A percentile compares a stretch with the other conserved stretches of the same genome.
Conservation (phyloP, 2,888 invertebrate genomes). For the Diplolepis rosae region DNA sequence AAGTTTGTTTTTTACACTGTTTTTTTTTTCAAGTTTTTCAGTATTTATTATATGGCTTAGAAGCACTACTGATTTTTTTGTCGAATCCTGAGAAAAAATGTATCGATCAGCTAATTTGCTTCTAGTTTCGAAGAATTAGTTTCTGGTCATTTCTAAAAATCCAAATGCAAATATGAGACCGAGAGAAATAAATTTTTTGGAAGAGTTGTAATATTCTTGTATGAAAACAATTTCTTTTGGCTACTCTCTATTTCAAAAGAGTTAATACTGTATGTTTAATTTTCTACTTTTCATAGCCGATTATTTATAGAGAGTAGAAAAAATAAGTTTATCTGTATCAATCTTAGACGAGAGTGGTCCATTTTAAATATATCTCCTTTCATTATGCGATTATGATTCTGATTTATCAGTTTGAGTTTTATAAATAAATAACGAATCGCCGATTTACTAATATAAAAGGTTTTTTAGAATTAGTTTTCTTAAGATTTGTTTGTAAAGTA, state of each 20-base stretch:
- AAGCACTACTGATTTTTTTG: conserved; percentile 1
- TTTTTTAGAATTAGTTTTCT: too few relatives aligned
- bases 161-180: background rate
- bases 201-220: background rate
- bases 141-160: too few relatives aligned
- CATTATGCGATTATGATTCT: background rate
- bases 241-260: conserved; percentile 15
- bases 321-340: conserved; percentile 38
- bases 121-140: too few relatives aligned
- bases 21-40: background rate
- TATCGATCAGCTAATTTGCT: background rate
- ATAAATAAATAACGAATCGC: conserved; percentile 23
- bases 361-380: conserved; percentile 60
- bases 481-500: too few relatives aligned
- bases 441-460: conserved; percentile 34
- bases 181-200: background rate
- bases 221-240: background rate
- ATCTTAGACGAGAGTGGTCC: conserved; percentile 63
- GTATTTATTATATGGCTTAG: background rate
- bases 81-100: background rate
- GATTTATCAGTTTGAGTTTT: background rate
- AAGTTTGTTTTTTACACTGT: conserved; percentile 23
- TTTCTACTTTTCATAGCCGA: too few relatives aligned
- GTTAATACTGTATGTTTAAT: background rate
- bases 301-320: conserved; percentile 16